phyloP scores from a whole-genome alignment of 1,140 invertebrate species.

The Leptinotarsa undecemlineata region DNA sequence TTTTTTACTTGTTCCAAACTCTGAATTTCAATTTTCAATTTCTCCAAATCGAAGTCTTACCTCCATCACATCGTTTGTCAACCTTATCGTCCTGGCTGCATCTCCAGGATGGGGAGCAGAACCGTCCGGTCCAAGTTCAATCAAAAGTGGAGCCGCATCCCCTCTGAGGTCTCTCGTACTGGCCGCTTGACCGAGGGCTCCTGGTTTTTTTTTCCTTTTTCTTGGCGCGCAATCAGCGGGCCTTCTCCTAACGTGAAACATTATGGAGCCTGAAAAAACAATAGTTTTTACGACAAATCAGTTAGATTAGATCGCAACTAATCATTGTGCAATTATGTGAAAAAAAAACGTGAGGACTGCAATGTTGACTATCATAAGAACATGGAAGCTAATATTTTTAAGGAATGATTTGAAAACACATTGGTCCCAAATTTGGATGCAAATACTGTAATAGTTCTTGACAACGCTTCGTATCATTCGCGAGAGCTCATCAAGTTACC shows the following conservation, averaged over 20 bases:
- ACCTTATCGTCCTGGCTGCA: slow-evolving; percentile 63
- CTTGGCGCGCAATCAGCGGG: slow-evolving; percentile 87
- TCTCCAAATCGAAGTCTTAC: slow-evolving; percentile 49
- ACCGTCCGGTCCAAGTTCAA: slow-evolving; percentile 66
- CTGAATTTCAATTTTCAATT: not conserved
- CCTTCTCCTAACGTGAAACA: slow-evolving; percentile 89
- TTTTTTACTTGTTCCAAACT: too few species aligned
- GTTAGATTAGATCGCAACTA: too few species aligned
- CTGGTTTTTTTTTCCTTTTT: slow-evolving; percentile 88
- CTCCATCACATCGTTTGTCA: slow-evolving; percentile 66
- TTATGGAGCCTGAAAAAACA: slow-evolving; percentile 78
- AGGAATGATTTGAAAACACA: too few species aligned
- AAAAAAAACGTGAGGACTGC: too few species aligned
- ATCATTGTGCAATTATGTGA: too few species aligned
- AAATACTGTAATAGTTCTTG: too few species aligned
- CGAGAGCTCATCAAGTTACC: too few species aligned
- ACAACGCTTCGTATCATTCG: too few species aligned
- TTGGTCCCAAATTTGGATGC: too few species aligned
- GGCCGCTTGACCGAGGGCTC: slow-evolving; percentile 59
- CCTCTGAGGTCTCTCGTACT: slow-evolving; percentile 55
- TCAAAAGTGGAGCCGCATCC: slow-evolving; percentile 60
- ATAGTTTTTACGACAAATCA: not conserved
- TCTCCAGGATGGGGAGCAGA: slow-evolving; percentile 58
- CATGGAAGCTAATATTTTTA: too few species aligned
- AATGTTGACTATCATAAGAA: too few species aligned